Base-by-base conservation (phyloP, 2,113 vertebrate species). In the Notothenia coriiceps region DNA sequence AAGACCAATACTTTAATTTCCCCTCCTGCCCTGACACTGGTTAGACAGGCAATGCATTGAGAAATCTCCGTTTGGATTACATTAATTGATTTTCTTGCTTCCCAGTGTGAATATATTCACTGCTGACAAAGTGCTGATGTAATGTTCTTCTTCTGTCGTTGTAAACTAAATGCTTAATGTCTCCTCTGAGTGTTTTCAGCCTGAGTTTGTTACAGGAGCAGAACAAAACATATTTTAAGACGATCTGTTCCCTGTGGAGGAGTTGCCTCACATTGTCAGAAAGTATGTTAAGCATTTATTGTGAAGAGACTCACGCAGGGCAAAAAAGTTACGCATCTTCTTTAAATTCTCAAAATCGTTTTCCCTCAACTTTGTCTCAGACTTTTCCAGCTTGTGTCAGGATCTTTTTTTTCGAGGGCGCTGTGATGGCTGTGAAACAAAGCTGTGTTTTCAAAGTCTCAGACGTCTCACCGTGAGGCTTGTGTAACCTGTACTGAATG, bases 401-500 rank as follows among this genome's bases (percentile, higher is more conserved):
- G 62, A 11, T 60, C 13, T 14, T 52, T 55, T 65, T 29, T 55
- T 65, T 29, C 15, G 40, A 35, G 25, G 22, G 13, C 63, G 50
- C 33, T 18, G 62, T n/a, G 57, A 51, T 25, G 63, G 5, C 68
- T 70, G 49, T 57, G 62, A 68, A 79, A 75, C 62, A 40, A 65
- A 71, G 61, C 75, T 59, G 79, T 77, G 71, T 79, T 86, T 84
- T n/a, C n/a, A 80, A 74, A 77, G n/a, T 55, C 20, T 20, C 25
- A 22, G 10, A 14, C 10, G n/a, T 79, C 57, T 80, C 88, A 88
- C 88, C 93, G 83, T 61, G 82, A 90, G 85, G 78, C 80, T 18
- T 0, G 2, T 10, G 22, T 51, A 11, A 59, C 40, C 46, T 67
- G 20, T 10, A 68, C 57, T 62, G 40, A 25, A 9, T 18, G 57